Base-by-base conservation (phyloP, 1,140 invertebrate species). In the Hormaphis cornu region DNA sequence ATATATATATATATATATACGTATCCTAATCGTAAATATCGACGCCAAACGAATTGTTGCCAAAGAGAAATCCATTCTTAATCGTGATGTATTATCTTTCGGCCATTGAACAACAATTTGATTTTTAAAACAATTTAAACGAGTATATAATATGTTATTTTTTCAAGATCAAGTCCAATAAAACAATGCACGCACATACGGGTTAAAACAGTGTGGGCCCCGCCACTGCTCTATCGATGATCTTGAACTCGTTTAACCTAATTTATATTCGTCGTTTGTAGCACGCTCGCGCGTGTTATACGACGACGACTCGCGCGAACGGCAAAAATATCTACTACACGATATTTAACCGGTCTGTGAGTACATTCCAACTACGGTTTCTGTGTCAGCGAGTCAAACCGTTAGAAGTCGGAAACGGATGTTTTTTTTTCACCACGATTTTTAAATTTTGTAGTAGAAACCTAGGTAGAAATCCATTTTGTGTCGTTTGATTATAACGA, bases 1-100 rank as follows among this genome's bases (percentile, higher is more conserved):
- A n/a, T n/a, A n/a, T n/a, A n/a, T n/a, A n/a, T 30, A 53, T 44
- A 10, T 54, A 28, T 26, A 14, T 52, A 52, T 12, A 9, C 28
- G 18, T 52, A 52, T 30, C 26, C 24, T 54, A 35, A 54, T 54
- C n/a, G n/a, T n/a, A n/a, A n/a, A n/a, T n/a, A n/a, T n/a, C 52
- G 20, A 33, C 28, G 28, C 12, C 28, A n/a, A 30, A 54, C 18
- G 24, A n/a, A n/a, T n/a, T n/a, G n/a, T n/a, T 54, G 8, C n/a
- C 26, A 54, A 54, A 54, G 52, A 54, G 52, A 54, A 54, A 54
- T 54, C 52, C n/a, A 33, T n/a, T n/a, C n/a, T n/a, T n/a, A n/a
- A n/a, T n/a, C n/a, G n/a, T 18, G 26, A 53, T 26, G 3, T 33
- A 54, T 54, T 20, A 20, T 53, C 26, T 53, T 53, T 53, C 16